Conservation (phyloP, 64 coral and sea anemone genomes). For the Montipora cactus region DNA sequence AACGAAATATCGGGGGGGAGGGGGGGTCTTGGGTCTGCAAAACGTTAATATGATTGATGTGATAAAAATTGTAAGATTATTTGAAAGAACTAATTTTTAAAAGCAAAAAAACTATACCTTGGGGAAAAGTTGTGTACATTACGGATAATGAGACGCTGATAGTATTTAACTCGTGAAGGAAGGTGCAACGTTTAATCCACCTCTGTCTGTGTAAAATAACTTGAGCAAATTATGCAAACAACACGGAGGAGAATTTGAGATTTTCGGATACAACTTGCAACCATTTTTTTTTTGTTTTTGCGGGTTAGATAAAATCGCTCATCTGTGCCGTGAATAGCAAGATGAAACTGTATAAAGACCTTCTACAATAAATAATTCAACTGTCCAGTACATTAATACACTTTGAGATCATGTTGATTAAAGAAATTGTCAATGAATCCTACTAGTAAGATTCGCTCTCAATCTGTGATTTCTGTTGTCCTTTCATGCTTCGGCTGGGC, state of each 20-base stretch:
- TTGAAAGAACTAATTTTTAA: background rate
- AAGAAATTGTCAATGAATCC: background rate
- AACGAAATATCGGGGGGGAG: background rate
- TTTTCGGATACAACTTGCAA: background rate
- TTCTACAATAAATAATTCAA: background rate
- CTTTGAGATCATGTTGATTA: conserved; percentile 25
- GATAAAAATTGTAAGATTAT: background rate
- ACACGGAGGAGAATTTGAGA: background rate
- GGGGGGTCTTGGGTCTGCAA: background rate
- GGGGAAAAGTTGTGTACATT: background rate
- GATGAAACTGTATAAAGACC: conserved; percentile 12
- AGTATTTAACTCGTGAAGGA: background rate
- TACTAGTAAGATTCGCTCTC: no score
- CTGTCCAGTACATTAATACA: background rate
- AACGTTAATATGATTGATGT: background rate
- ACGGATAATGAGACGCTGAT: background rate
- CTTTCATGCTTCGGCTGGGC: no score
- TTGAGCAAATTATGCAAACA: background rate
- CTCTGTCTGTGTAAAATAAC: background rate
- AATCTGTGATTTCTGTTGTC: no score
- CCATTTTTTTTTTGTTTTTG: background rate
- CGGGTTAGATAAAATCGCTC: background rate
- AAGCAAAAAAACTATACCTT: background rate
- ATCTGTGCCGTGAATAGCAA: background rate
- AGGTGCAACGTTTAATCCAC: background rate